These are phyloP conservation scores for Candoia aspera DNA, from an alignment of 2,113 vertebrate species.

Conservation along the genomic window DNA sequence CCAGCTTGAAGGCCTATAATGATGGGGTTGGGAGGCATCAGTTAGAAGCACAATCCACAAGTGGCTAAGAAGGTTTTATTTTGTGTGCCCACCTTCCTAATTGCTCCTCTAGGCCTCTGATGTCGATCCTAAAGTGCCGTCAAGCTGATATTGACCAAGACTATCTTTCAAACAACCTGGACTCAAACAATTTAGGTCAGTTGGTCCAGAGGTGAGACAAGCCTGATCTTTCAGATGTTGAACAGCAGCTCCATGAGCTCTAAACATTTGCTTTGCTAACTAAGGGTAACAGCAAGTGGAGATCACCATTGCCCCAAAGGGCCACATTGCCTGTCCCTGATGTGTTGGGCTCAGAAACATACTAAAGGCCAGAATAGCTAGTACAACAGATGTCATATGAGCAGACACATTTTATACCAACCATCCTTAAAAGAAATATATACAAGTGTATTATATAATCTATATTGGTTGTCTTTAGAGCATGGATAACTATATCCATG, in stretches of 20 bases:
- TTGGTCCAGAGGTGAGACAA: neutral
- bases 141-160: neutral
- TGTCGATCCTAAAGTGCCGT: neutral
- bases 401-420: neutral
- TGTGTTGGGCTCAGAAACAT: neutral
- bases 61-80: neutral
- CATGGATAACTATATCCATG: neutral
- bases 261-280: slow-evolving; percentile 1
- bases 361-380: neutral
- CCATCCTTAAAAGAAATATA: neutral
- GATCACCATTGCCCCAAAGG: neutral
- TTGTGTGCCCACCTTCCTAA: neutral
- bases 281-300: neutral
- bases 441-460: neutral
- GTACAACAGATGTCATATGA: neutral
- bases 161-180: neutral
- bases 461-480: neutral
- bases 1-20: neutral
- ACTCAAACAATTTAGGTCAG: neutral
- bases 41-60: neutral
- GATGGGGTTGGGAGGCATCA: neutral
- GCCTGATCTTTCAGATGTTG: neutral
- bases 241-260: neutral
- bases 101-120: neutral
- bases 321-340: neutral